These are phyloP conservation scores for Acleris literana DNA, from an alignment of 2,888 invertebrate species.

Conservation along the genomic window DNA sequence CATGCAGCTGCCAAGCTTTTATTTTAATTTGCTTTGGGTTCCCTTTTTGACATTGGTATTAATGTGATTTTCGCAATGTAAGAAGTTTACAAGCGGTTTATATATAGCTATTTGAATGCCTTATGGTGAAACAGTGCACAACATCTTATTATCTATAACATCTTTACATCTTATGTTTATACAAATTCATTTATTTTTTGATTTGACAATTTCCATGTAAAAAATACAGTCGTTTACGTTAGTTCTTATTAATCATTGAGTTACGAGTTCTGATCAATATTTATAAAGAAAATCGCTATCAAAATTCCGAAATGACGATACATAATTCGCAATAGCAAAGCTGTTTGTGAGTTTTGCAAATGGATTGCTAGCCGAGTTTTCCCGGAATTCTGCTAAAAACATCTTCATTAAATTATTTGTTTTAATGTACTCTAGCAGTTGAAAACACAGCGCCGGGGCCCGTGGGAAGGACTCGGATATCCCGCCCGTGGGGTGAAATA, in stretches of 20 bases:
- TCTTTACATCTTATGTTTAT: too few relatives aligned
- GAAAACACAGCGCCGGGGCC: conserved; percentile 58
- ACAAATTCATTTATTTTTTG: too few relatives aligned
- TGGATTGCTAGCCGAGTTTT: conserved; percentile 27
- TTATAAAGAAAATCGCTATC: too few relatives aligned
- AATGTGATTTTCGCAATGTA: conserved; percentile 1
- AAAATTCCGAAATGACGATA: too few relatives aligned
- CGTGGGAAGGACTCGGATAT: conserved; percentile 59
- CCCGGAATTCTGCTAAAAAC: conserved; percentile 47
- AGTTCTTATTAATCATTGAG: too few relatives aligned
- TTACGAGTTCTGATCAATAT: too few relatives aligned
- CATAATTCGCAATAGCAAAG: background rate
- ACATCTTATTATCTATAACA: too few relatives aligned
- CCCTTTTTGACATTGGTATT: background rate
- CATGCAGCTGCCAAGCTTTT: conserved; percentile 56
- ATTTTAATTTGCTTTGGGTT: conserved; percentile 39
- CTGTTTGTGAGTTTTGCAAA: background rate
- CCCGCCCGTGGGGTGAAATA: conserved; percentile 71
- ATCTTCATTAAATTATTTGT: conserved; percentile 60
- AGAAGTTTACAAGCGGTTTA: background rate
- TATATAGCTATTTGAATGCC: too few relatives aligned
- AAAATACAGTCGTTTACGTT: too few relatives aligned
- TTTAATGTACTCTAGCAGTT: conserved; percentile 58
- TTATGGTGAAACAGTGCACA: too few relatives aligned
- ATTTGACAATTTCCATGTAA: too few relatives aligned